A percentile compares a stretch with the other conserved stretches of the same genome.
These are phyloP conservation scores for Cosmopolites sordidus DNA, from an alignment of 2,888 invertebrate species.

Conservation along the genomic window DNA sequence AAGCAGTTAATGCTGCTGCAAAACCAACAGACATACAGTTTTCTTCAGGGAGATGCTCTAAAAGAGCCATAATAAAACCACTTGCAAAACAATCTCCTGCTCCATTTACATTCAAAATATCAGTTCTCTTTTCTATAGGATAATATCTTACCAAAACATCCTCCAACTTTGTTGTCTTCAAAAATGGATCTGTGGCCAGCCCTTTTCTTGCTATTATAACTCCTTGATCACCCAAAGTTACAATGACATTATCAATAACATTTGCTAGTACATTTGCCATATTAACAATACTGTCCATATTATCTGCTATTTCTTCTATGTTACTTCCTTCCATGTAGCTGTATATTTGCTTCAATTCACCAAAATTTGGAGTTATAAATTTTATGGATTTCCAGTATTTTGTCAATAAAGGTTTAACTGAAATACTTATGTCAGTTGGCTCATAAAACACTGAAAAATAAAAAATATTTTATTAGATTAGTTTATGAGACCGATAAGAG, in stretches of 20 bases:
- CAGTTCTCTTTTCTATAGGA: conserved; percentile 44
- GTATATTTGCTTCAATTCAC: conserved; percentile 69
- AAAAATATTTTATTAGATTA: conserved; percentile 5
- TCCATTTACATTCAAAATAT: conserved; percentile 72
- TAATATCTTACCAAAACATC: conserved; percentile 45
- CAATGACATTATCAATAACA: conserved; percentile 55
- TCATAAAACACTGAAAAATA: conserved; percentile 80
- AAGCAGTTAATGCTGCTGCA: conserved; percentile 57
- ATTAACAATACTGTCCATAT: conserved; percentile 36
- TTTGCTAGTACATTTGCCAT: conserved; percentile 27
- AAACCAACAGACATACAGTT: conserved; percentile 60
- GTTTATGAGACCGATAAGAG: too few relatives aligned
- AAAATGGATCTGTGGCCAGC: conserved; percentile 36
- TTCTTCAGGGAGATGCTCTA: conserved; percentile 54
- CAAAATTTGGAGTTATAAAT: conserved; percentile 75
- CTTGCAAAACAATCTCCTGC: conserved; percentile 75
- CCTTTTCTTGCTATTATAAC: conserved; percentile 51
- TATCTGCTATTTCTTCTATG: conserved; percentile 31
- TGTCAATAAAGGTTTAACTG: conserved; percentile 63
- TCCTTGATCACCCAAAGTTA: conserved; percentile 61
- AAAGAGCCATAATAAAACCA: conserved; percentile 63
- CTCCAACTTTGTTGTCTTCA: conserved; percentile 13
- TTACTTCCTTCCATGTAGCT: conserved; percentile 45
- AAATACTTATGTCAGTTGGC: conserved; percentile 78
- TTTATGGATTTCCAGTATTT: conserved; percentile 50